Evolutionary conservation across 2,888 invertebrate genomes (phyloP), one percentile per base, ranked within the genome.

Genomic region (Rhimphoctona megacephalus): DNA sequence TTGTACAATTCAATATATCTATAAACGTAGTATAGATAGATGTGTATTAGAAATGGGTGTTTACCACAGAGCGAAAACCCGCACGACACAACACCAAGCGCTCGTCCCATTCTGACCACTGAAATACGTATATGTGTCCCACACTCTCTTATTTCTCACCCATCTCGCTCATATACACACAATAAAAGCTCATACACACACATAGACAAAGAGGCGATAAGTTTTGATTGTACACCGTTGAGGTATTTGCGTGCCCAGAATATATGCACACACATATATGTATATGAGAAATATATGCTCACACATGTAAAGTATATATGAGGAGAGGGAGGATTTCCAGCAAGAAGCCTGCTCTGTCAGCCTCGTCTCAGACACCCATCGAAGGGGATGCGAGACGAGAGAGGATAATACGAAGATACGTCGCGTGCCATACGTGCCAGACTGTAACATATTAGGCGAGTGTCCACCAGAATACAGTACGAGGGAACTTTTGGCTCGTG

Each of bases 201-300:
- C 54, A 72, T 14, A 36, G n/a, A 43, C 46, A 9, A 43, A 64
- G 25, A 76, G 76, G 39, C 57, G 67, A 77, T 49, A 77, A 70
- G 91, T 91, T 92, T 92, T 92, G 92, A 92, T 92, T 92, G 90
- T 90, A 90, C 90, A 85, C 81, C 87, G 73, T 70, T 64, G 83
- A 78, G 81, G 88, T 89, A 92, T 92, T 92, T 91, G 91, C 91
- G 91, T 92, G 72, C 89, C 76, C 57, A 25, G 39, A 78, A 57
- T 77, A 54, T 77, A 49, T 22, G 25, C 66, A 70, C 33, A 70
- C 52, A 46, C 9, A 36, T 22, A 22, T 7, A 46, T 46, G 14
- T 6, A 33, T 49, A 36, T 52, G 74, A 61, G 78, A 57, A 22
- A n/a, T 25, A 36, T 81, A 54, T 77, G 46, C 52, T 22, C 30